Evolutionary conservation across 2,113 vertebrate genomes (phyloP).

Genomic region (Uropsilus gracilis): DNA sequence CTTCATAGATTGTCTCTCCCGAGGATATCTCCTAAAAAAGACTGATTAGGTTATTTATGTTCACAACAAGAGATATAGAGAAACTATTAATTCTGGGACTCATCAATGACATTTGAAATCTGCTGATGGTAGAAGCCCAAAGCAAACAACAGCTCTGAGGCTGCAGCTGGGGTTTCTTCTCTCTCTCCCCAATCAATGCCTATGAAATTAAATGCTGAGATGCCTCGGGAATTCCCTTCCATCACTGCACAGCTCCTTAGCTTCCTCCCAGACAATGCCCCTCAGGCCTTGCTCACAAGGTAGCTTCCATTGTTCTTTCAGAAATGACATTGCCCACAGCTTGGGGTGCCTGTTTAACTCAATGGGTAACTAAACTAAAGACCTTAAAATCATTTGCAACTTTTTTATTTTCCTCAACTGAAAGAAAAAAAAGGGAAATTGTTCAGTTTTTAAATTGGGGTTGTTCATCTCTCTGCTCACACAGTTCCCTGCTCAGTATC

Average conservation of each 20-base stretch:
- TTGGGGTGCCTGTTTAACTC: background rate
- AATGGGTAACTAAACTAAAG: background rate
- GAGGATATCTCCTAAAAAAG: constrained; percentile 61
- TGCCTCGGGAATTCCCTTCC: background rate
- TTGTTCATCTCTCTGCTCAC: background rate
- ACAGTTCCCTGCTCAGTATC: background rate
- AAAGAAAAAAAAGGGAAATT: background rate
- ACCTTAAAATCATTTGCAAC: background rate
- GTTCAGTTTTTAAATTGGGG: background rate
- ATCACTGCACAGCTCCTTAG: background rate
- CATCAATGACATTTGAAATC: constrained; percentile 37
- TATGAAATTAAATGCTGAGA: background rate
- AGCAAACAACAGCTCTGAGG: constrained; percentile 1
- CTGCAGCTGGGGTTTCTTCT: background rate
- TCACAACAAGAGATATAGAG: constrained; percentile 33
- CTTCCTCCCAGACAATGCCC: background rate
- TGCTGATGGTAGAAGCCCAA: constrained; percentile 10
- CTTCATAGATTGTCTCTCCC: constrained; percentile 31
- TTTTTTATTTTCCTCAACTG: background rate
- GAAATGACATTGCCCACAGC: background rate
- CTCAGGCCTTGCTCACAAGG: background rate
- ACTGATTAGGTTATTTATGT: constrained; percentile 46
- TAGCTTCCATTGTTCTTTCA: background rate
- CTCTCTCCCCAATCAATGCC: background rate
- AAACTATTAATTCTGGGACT: constrained; percentile 54